Evolutionary conservation across 2,113 vertebrate species (phyloP), one percentile per base, ranked within the genome.

Genomic region (Oncorhynchus clarkii): DNA sequence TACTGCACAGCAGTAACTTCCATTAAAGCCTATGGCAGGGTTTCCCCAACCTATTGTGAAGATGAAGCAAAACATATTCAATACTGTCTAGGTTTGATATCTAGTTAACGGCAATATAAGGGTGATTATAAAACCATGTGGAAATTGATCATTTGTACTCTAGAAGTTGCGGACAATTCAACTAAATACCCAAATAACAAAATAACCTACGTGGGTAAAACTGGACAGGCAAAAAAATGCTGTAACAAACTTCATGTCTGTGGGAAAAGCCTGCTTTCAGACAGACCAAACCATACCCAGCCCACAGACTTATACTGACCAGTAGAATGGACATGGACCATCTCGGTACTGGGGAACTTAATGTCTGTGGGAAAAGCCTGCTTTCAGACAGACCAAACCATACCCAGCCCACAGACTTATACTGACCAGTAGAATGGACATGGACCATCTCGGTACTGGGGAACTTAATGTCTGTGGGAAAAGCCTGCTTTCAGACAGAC

Each of bases 1-100:
- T 84, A 90, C 84, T 86, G 87, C 88, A 83, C 74, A 86, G 88
- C 81, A 87, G 87, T 87, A 84, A 83, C 69, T 69, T 24, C 76
- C 78, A 75, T 60, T 64, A 57, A 75, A 83, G 80, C 77, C 5
- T 8, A 20, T 22, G 14, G 59, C 59, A 62, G 59, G n/a, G 59
- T 62, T 62, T 62, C 20, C 59, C 59, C 59, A 62, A 14, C 22
- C 6, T 22, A 62, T 62, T 62, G 1, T 62, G 18, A 62, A 20
- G 7, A n/a, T 22, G 22, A 62, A 62, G 16, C 49, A 54, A 54
- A 54, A 54, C 1, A 14, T 14, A 54, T 3, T 13, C 14, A 18
- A 54, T 14, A 18, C 1, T 54, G 13, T 54, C 12, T 14, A 5
- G 49, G 14, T 14, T 5, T 49, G 48, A 49, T 49, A 49, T 3